phyloP scores from a whole-genome alignment of 2,113 vertebrate species.

The Thalassarche chlororhynchos region DNA sequence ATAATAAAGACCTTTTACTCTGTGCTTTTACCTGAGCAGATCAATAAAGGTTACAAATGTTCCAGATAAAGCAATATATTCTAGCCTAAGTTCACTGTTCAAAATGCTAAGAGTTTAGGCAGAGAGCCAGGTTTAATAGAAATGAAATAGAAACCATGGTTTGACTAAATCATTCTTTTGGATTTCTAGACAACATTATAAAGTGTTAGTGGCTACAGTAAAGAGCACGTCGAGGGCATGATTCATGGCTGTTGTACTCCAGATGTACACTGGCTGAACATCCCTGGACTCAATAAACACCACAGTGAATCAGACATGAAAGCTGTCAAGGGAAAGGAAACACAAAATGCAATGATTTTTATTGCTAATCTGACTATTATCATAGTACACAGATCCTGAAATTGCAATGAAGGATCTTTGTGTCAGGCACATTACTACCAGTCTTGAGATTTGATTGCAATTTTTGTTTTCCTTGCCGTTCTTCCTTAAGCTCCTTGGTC shows the following conservation, averaged over 20 bases:
- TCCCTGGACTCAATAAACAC: background rate
- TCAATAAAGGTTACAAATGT: slow-evolving; percentile 67
- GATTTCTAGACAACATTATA: slow-evolving; percentile 38
- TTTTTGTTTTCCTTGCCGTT: background rate
- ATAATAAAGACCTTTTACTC: slow-evolving; percentile 57
- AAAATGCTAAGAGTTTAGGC: slow-evolving; percentile 54
- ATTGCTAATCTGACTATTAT: background rate
- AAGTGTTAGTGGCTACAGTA: slow-evolving; percentile 8
- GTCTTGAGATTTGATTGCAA: background rate
- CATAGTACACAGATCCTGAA: background rate
- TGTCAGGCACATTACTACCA: background rate
- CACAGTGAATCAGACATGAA: background rate
- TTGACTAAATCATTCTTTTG: slow-evolving; percentile 32
- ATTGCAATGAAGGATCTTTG: accelerated
- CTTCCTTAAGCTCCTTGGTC: background rate
- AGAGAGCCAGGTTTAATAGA: slow-evolving; percentile 55
- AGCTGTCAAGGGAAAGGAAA: slow-evolving; percentile 20
- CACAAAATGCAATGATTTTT: background rate
- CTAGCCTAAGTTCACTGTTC: slow-evolving; percentile 21
- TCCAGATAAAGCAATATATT: slow-evolving; percentile 49
- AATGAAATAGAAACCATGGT: slow-evolving; percentile 34
- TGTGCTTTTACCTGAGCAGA: slow-evolving; percentile 54
- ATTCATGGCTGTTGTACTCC: slow-evolving; percentile 12
- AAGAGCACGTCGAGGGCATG: background rate
- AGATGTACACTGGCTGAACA: slow-evolving; percentile 3